Percentiles rank a stretch among this genome's conserved stretches.
These are phyloP conservation scores for Cylas formicarius DNA, from an alignment of 1,140 invertebrate genomes.

Conservation along the genomic window DNA sequence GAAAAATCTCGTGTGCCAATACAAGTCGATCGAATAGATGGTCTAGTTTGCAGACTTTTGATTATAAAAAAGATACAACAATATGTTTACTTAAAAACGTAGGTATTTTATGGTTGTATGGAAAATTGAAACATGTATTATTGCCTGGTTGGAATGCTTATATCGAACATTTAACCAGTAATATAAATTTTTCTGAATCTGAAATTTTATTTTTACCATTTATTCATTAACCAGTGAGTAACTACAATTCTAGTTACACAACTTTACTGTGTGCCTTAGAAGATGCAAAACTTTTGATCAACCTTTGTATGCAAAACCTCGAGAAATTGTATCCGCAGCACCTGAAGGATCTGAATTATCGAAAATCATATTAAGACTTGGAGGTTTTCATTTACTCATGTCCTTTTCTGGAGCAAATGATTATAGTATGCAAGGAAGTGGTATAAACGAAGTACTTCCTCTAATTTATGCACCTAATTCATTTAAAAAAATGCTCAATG, in stretches of 20 bases:
- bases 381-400: slow-evolving; percentile 39
- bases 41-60: slow-evolving; percentile 19
- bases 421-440: slow-evolving; percentile 22
- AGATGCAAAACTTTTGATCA: slow-evolving; percentile 36
- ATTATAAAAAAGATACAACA: slow-evolving; percentile 12
- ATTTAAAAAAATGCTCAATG: slow-evolving; percentile 26
- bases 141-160: slow-evolving; percentile 30
- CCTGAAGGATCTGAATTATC: slow-evolving; percentile 32
- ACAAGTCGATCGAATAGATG: slow-evolving; percentile 32
- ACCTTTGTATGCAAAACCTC: slow-evolving; percentile 42
- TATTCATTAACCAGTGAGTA: slow-evolving; percentile 37
- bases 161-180: slow-evolving; percentile 26
- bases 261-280: slow-evolving; percentile 38
- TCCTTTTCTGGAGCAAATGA: slow-evolving; percentile 21
- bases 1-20: slow-evolving; percentile 31
- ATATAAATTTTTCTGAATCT: slow-evolving; percentile 28
- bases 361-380: slow-evolving; percentile 36
- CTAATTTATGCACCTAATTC: slow-evolving; percentile 18
- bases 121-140: slow-evolving; percentile 19
- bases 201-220: slow-evolving; percentile 39
- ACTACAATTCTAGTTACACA: slow-evolving; percentile 36
- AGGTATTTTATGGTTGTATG: slow-evolving; percentile 25
- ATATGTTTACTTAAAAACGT: slow-evolving; percentile 17
- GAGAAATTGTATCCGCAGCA: slow-evolving; percentile 40
- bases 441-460: slow-evolving; percentile 13